Base-by-base conservation (phyloP, 1,140 invertebrate species). In the Steinernema khuongi region DNA sequence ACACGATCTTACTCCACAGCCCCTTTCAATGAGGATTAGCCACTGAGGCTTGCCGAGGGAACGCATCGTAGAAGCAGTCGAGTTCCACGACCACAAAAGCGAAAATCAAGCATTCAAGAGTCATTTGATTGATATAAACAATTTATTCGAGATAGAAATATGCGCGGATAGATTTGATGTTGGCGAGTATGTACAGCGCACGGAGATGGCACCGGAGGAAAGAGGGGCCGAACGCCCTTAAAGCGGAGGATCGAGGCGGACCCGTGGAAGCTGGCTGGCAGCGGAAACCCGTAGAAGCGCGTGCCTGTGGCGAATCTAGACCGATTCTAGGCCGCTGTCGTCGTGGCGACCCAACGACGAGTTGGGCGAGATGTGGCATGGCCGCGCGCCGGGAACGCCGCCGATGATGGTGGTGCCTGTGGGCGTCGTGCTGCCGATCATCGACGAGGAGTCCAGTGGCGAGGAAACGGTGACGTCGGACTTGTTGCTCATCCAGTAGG, bases 391-490 rank as follows among this genome's bases (percentile, higher is more conserved):
- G 22, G 50, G 22, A 60, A 60, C 50, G 7, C 11, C 50, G 7
- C 50, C 50, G 50, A 60, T 60, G 50, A 60, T 60, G 11, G 50
- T 60, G 4, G 50, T 60, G 4, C 50, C 50, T 17, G 50, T 60
- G 11, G 50, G 50, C 7, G 50, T 60, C 19, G 50, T 60, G 50
- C 50, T 60, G 4, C 50, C 50, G 26, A 60, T 60, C 50, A 60
- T 60, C 7, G 74, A 77, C n/a, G 76, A 70, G 7, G 76, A 77
- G 67, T 77, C 76, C 29, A 77, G 67, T 11, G 76, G 76, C 22
- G 67, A 75, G 26, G 76, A 75, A 26, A 71, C 75, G 31, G 76
- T 77, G 28, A 69, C 70, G 60, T 74, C 72, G n/a, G 44, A 70
- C 67, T 68, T 73, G 71, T 75, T 75, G 43, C 67, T 69, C 1